Evolutionary conservation across 2,888 invertebrate species (phyloP).

Genomic region (Ellobium chinense): DNA sequence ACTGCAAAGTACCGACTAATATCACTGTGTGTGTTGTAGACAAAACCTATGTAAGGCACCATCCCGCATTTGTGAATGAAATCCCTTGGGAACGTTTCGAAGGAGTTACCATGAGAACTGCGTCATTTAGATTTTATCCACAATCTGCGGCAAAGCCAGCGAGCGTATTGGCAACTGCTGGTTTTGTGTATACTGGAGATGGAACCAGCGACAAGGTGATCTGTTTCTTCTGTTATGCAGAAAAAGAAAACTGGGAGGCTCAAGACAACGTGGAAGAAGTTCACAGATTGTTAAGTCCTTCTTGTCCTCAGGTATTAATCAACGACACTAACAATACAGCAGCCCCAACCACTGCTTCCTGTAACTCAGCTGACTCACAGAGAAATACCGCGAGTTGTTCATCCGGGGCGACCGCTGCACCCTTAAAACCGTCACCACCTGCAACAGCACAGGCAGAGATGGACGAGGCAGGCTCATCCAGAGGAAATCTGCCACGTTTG

Average conservation of each 20-base stretch:
- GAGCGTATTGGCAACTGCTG: background rate
- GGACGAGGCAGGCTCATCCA: no score
- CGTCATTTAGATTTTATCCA: constrained; percentile 6
- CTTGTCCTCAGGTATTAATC: background rate
- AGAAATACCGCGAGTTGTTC: no score
- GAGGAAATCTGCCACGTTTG: no score
- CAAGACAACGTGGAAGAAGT: constrained; percentile 4
- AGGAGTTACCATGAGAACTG: background rate
- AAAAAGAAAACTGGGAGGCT: background rate
- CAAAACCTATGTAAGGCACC: no score
- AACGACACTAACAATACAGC: background rate
- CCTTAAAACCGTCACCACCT: no score
- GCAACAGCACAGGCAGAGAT: no score
- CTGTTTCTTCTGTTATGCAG: constrained; percentile 15
- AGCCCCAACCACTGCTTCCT: background rate
- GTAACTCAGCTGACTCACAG: no score
- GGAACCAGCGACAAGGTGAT: constrained; percentile 2
- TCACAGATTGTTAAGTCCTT: background rate
- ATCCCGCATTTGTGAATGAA: no score
- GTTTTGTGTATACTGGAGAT: constrained; percentile 25
- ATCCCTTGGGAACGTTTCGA: background rate
- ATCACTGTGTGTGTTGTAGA: no score
- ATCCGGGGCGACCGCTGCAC: no score
- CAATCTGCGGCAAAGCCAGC: background rate
- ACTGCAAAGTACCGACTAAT: no score